Percentiles rank a stretch among this genome's conserved stretches.
These are phyloP conservation scores for Dromaius novaehollandiae DNA, from an alignment of 2,113 vertebrate species.

Conservation along the genomic window DNA sequence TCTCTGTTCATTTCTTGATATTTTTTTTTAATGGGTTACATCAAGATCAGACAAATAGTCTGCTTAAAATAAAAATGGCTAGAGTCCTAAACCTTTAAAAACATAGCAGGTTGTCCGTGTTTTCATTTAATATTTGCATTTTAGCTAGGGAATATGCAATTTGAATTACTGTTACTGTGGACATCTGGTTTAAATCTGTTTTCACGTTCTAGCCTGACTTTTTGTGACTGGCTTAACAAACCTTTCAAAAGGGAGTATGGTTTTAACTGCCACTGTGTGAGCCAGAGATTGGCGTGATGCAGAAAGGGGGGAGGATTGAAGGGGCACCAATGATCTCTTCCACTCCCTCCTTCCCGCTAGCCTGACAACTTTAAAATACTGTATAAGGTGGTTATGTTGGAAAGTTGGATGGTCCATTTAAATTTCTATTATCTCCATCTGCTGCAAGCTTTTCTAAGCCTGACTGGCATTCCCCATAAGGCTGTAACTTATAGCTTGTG, in stretches of 20 bases:
- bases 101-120: background rate
- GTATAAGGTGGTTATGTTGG: background rate
- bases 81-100: background rate
- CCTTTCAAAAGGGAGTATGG: background rate
- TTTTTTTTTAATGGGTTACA: background rate
- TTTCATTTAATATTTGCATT: slow-evolving; percentile 14
- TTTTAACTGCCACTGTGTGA: background rate
- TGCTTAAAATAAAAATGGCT: background rate
- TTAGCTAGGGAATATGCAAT: background rate
- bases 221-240: background rate
- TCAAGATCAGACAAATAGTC: background rate
- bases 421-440: background rate
- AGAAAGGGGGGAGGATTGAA: background rate
- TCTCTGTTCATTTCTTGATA: background rate
- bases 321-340: background rate
- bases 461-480: background rate
- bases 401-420: slow-evolving; percentile 33
- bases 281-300: background rate
- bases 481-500: background rate
- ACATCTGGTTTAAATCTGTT: background rate
- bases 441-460: background rate
- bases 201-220: background rate
- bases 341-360: background rate
- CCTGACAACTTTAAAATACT: background rate
- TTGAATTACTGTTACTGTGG: background rate